Base-by-base conservation (phyloP, 2,888 invertebrate species). In the Tenthredo distinguenda region DNA sequence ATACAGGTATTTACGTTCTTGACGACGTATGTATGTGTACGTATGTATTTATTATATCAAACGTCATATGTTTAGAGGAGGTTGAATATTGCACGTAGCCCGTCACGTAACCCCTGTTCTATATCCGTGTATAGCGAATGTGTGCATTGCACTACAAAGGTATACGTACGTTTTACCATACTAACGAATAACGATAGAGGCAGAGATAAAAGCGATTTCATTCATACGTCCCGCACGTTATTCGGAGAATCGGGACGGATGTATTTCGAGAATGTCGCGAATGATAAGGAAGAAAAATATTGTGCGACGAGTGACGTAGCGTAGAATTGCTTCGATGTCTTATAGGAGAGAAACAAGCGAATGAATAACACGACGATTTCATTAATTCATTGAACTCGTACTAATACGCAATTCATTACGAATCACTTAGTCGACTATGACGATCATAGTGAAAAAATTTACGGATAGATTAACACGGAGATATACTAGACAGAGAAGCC, bases 161-260 rank as follows among this genome's bases (percentile, higher is more conserved):
- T 55, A 15, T 31, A 34, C 47, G 47, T 55, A 55, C 50, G 26
- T 47, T 47, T 12, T 47, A 47, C 47, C 31, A 40, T 21, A n/a
- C 21, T n/a, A 21, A n/a, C 43, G 72, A 21, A 18, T 31, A 31
- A 77, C 31, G 50, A 31, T 47, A 47, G 47, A 5, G 40, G 81
- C 58, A 26, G 40, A 81, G 81, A 81, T 81, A 81, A 81, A 55
- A 18, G 18, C 81, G n/a, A 62, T 81, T 81, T 81, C 81, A 81
- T 81, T 81, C 81, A 81, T 81, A 62, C 31, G 31, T 50, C 34
- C 77, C n/a, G 77, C 72, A 26, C 40, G 50, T 55, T 62, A 62
- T 62, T 81, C 81, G 15, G n/a, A 62, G 81, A 81, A 81, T 7
- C 0, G 10, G 31, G 62, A 81, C 81, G 81, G 9, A 81, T 62